These are phyloP conservation scores for Maylandia zebra DNA, from an alignment of 2,113 vertebrate species.

Conservation along the genomic window DNA sequence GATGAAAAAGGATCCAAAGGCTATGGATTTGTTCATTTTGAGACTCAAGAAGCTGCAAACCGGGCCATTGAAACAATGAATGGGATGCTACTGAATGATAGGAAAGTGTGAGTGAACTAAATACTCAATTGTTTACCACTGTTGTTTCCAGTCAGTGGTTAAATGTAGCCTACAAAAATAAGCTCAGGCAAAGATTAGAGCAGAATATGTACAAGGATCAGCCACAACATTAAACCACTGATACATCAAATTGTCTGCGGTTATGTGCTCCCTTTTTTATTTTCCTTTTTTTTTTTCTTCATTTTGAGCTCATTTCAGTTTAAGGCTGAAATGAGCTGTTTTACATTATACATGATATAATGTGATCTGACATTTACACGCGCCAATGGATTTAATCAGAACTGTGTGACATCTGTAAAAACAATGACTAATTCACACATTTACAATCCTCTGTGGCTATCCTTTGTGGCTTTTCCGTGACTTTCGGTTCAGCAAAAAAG, in stretches of 20 bases:
- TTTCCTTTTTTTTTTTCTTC: not conserved
- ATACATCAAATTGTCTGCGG: not conserved
- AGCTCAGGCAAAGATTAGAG: not conserved
- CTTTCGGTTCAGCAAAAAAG: not conserved
- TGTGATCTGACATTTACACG: not conserved
- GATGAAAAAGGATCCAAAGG: slow-evolving; percentile 93
- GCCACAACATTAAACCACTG: not conserved
- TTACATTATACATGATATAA: not conserved
- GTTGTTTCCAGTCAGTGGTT: not conserved
- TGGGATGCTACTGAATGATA: slow-evolving; percentile 94
- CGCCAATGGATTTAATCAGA: not conserved
- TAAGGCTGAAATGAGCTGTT: not conserved
- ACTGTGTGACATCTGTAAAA: not conserved
- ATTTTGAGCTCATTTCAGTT: not conserved
- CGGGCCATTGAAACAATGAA: slow-evolving; percentile 93
- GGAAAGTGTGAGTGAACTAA: slow-evolving; percentile 83
- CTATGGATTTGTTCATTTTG: slow-evolving; percentile 97
- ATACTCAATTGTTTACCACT: not conserved
- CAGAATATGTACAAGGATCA: not conserved
- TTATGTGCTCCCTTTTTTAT: not conserved
- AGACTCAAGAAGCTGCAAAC: slow-evolving; percentile 88
- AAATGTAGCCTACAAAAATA: not conserved
- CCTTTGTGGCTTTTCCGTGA: not conserved
- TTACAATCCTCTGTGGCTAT: not conserved
- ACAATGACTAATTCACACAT: not conserved